These are phyloP conservation scores for Isichthys henryi DNA, from an alignment of 2,113 vertebrate genomes.

Conservation along the genomic window DNA sequence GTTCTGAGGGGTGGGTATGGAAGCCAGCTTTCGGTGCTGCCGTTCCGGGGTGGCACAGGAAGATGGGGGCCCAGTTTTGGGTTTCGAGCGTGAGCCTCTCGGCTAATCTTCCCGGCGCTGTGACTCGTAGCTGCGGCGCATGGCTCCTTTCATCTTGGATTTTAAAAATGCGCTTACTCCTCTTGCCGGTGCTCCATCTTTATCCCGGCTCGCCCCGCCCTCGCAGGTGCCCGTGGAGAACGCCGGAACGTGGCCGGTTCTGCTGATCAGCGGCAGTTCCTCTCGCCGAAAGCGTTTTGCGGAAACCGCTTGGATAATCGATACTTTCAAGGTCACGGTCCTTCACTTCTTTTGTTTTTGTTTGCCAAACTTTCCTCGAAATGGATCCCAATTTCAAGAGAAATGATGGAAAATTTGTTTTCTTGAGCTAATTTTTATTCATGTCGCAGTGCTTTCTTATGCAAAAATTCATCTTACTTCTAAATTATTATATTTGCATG, in stretches of 20 bases:
- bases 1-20: too few relatives aligned
- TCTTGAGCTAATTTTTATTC: neutral
- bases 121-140: slow-evolving; percentile 42
- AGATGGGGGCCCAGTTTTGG: neutral
- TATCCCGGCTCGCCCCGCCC: slow-evolving; percentile 38
- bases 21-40: neutral
- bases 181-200: slow-evolving; percentile 57
- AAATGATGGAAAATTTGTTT: neutral
- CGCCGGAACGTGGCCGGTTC: slow-evolving; percentile 46
- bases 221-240: slow-evolving; percentile 47
- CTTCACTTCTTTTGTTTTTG: slow-evolving; percentile 12
- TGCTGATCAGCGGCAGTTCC: neutral
- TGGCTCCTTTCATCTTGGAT: slow-evolving; percentile 46
- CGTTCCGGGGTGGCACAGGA: neutral
- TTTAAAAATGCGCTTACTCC: slow-evolving; percentile 49
- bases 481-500: slow-evolving; percentile 3
- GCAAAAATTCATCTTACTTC: slow-evolving; percentile 1
- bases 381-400: neutral
- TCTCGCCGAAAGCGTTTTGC: slow-evolving; percentile 39
- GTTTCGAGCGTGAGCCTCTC: neutral
- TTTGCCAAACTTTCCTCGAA: neutral
- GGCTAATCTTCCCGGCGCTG: slow-evolving; percentile 32
- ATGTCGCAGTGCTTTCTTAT: neutral
- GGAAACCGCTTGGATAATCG: slow-evolving; percentile 28
- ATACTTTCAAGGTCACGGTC: slow-evolving; percentile 27